A percentile compares a stretch with the other conserved stretches of the same genome.
Evolutionary conservation across 2,888 invertebrate species (phyloP).

Genomic region (Micropterix aruncella): DNA sequence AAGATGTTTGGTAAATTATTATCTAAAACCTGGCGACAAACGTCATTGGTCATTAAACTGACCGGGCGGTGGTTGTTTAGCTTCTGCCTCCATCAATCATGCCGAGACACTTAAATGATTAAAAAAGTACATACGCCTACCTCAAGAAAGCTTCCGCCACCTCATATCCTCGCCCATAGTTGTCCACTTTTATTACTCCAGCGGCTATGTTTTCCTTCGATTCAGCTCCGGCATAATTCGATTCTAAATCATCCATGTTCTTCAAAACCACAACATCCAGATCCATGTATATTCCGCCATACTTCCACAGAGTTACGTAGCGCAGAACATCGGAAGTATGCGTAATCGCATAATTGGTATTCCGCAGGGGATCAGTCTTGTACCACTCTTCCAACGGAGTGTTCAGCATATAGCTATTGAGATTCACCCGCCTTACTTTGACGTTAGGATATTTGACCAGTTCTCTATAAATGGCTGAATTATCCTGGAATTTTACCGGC

Average conservation of each 20-base stretch:
- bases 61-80: no score
- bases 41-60: no score
- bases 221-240: constrained; percentile 42
- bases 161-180: constrained; percentile 16
- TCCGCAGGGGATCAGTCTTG: constrained; percentile 22
- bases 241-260: constrained; percentile 25
- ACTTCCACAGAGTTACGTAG: constrained; percentile 44
- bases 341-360: constrained; percentile 33
- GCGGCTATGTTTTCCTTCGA: constrained; percentile 33
- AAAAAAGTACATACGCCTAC: no score
- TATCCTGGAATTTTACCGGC: constrained; percentile 15
- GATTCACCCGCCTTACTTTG: constrained; percentile 25
- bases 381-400: constrained; percentile 39
- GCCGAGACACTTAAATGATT: no score
- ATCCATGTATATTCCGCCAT: constrained; percentile 45
- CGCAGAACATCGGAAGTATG: constrained; percentile 45
- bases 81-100: no score
- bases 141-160: no score
- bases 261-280: constrained; percentile 42
- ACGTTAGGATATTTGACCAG: constrained; percentile 29
- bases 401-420: constrained; percentile 24
- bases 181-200: constrained; percentile 34
- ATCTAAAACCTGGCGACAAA: no score
- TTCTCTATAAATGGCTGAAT: constrained; percentile 9
- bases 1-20: no score